A percentile compares a stretch with the other conserved stretches of the same genome.
Conservation (phyloP, 2,113 vertebrate species). For the Speoplatyrhinus poulsoni region DNA sequence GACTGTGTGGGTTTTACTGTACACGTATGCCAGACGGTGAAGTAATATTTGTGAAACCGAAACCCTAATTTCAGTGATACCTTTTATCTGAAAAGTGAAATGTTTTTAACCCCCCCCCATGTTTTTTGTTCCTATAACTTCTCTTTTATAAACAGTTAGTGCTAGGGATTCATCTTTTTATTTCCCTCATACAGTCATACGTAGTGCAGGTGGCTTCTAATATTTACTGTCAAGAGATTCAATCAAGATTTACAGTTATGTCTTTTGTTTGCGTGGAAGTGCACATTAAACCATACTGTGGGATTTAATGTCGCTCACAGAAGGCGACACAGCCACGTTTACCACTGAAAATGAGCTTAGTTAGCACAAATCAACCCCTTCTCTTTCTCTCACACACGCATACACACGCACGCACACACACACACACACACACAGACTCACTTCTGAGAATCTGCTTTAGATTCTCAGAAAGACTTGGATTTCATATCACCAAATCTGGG, state of each 20-base stretch:
- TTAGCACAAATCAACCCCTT: slow-evolving; percentile 11
- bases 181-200: no score
- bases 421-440: slow-evolving; percentile 18
- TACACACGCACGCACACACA: slow-evolving; percentile 1
- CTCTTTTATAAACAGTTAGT: no score
- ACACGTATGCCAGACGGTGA: slow-evolving; percentile 33
- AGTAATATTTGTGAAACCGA: slow-evolving; percentile 36
- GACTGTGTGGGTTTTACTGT: slow-evolving; percentile 3
- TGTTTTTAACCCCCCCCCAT: no score
- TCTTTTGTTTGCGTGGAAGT: no score
- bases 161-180: no score
- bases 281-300: slow-evolving; percentile 5
- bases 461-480: slow-evolving; percentile 30
- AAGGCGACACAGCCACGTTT: slow-evolving; percentile 50
- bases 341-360: slow-evolving; percentile 58
- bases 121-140: no score
- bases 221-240: no score
- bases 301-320: slow-evolving; percentile 52
- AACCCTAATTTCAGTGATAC: slow-evolving; percentile 1
- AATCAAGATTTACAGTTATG: no score
- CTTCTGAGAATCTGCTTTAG: slow-evolving; percentile 54
- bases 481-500: background rate
- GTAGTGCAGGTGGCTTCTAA: no score
- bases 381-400: background rate
- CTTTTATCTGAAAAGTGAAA: background rate